Conservation (phyloP, 2,113 vertebrate species). For the Grus americana region DNA sequence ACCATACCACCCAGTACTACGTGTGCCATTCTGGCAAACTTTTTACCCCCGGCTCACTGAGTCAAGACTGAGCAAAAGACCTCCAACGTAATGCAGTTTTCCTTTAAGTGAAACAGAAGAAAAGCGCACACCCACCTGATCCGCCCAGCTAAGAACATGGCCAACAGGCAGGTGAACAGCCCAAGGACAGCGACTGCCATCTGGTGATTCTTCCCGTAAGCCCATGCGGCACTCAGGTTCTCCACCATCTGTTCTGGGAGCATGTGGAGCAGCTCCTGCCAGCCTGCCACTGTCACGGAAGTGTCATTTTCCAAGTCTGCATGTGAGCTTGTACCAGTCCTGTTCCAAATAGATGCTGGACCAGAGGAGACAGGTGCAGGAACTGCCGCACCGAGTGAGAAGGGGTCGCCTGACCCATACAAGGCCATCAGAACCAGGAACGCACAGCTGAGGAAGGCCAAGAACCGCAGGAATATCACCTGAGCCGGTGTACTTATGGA, state of each 20-base stretch:
- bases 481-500: conserved; percentile 76
- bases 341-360: not conserved
- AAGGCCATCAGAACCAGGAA: conserved; percentile 79
- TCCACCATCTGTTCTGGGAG: conserved; percentile 76
- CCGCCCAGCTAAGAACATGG: conserved; percentile 87
- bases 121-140: conserved; percentile 75
- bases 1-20: not conserved
- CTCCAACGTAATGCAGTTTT: rapidly evolving
- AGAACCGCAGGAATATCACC: conserved; percentile 83
- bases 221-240: conserved; percentile 75
- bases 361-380: conserved; percentile 19
- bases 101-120: not conserved
- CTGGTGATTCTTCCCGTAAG: conserved; percentile 84
- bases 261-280: conserved; percentile 77
- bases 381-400: not conserved
- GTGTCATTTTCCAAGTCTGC: not conserved
- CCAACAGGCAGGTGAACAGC: conserved; percentile 85
- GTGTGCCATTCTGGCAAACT: rapidly evolving
- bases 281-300: not conserved
- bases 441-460: conserved; percentile 86
- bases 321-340: not conserved
- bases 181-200: conserved; percentile 81
- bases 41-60: not conserved
- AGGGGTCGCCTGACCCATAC: conserved; percentile 63
- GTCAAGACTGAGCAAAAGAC: not conserved